phyloP scores from a whole-genome alignment of 2,888 invertebrate species.

The Seladonia tumulorum region DNA sequence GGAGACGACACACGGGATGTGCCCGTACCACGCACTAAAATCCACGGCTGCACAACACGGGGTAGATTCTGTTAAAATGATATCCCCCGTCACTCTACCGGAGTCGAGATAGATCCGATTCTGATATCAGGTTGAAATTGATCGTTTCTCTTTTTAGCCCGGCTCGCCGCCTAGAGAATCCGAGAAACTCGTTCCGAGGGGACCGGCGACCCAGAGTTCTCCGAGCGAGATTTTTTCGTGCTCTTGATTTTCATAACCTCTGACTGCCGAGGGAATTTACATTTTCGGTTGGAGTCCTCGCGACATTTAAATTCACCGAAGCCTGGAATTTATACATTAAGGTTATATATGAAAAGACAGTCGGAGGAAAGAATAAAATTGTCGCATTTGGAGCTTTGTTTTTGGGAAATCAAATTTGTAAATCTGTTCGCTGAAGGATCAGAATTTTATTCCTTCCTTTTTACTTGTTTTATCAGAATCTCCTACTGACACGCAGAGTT shows the following conservation, averaged over 20 bases:
- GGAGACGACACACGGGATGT: slow-evolving; percentile 48
- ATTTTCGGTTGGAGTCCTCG: neutral
- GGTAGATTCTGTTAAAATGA: slow-evolving; percentile 83
- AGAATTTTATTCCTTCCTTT: too few relatives aligned
- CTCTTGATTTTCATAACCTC: neutral
- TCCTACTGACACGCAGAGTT: too few relatives aligned
- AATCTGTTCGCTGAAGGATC: too few relatives aligned
- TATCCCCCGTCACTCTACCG: slow-evolving; percentile 66
- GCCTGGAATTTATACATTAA: too few relatives aligned
- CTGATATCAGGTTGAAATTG: slow-evolving; percentile 70
- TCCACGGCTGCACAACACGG: slow-evolving; percentile 79
- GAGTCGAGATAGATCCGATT: slow-evolving; percentile 67
- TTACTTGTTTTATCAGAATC: too few relatives aligned
- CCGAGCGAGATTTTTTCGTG: neutral
- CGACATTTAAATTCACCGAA: neutral
- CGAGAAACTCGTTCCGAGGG: slow-evolving; percentile 50
- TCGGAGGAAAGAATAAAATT: too few relatives aligned
- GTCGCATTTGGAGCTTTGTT: too few relatives aligned
- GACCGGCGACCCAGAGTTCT: neutral
- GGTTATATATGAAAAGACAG: too few relatives aligned
- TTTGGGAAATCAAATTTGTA: too few relatives aligned
- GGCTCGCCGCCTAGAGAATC: slow-evolving; percentile 29
- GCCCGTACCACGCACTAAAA: slow-evolving; percentile 65
- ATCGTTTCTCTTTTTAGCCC: slow-evolving; percentile 56
- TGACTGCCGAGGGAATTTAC: neutral